A percentile compares a stretch with the other conserved stretches of the same genome.
Evolutionary conservation across 2,797 vertebrate genomes (phyloP).

Genomic region (Pangasius djambal): DNA sequence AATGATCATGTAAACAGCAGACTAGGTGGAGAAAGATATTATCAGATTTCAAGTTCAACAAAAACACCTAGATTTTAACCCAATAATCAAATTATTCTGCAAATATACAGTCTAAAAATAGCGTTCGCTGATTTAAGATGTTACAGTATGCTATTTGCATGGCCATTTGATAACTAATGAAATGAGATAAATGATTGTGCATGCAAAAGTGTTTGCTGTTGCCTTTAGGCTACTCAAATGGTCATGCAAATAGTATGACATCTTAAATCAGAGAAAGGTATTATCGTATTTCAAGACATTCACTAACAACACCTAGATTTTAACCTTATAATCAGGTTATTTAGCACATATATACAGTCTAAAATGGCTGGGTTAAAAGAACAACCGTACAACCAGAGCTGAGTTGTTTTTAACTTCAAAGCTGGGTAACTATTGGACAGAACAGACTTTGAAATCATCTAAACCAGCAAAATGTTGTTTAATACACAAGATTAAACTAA

Average conservation of each 20-base stretch:
- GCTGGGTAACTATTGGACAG: neutral
- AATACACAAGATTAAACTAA: neutral
- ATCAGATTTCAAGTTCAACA: neutral
- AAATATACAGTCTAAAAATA: neutral
- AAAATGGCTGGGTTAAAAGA: neutral
- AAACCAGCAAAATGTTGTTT: neutral
- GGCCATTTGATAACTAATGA: neutral
- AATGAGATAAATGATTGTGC: neutral
- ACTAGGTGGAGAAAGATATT: neutral
- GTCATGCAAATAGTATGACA: neutral
- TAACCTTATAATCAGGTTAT: neutral
- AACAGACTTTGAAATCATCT: no score
- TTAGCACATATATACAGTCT: neutral
- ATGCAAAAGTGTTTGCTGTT: neutral
- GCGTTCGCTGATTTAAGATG: neutral
- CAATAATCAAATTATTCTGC: neutral
- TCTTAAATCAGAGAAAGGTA: neutral
- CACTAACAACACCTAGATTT: neutral
- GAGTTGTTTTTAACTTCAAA: neutral
- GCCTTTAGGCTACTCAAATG: neutral
- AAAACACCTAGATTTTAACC: neutral
- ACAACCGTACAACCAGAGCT: neutral
- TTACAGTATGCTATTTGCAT: neutral
- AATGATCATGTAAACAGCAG: neutral
- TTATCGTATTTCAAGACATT: neutral